Evolutionary conservation across 2,888 invertebrate species (phyloP), one percentile per base, ranked within the genome.

Genomic region (Andrena trimmerana): DNA sequence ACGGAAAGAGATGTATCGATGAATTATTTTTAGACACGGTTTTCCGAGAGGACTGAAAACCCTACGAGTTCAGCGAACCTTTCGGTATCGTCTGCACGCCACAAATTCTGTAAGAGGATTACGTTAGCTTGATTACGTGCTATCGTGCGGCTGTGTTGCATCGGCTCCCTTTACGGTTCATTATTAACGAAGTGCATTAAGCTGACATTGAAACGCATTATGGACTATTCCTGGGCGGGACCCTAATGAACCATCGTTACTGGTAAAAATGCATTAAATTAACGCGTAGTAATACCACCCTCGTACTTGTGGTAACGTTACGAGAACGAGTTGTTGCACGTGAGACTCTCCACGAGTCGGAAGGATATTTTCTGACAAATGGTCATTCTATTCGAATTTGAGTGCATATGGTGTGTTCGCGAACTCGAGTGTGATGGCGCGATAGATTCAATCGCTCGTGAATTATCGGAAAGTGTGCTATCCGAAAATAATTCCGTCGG

Each of bases 181-280:
- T 83, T 76, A 83, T 67, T 71, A 59, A 33, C 76, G 31, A 42
- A 50, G 63, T 72, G 54, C 72, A 81, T 83, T 72, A 72, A 27
- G 48, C 33, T 72, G 71, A 81, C 72, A 81, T 81, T 82, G 62
- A 70, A 36, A 27, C 42, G 33, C 48, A 72, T 72, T 54, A 54
- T 42, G 2, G 42, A 16, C 59, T 68, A 69, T 81, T 59, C 63
- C 48, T 65, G 60, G 16, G 16, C 63, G 42, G 33, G 13, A 33
- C n/a, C 24, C 59, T 67, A 72, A 75, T 8, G n/a, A 66, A 27
- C 20, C 36, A 8, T 8, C 24, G 31, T 36, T 50, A n/a, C 10
- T 33, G 31, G 16, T 36, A 54, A 65, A 20, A 62, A 48, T 27
- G 7, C 52, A 80, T 78, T 27, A 27, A 71, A 78, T 80, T 78